These are phyloP conservation scores for Neodiprion virginianus DNA, from an alignment of 1,140 invertebrate genomes.

Conservation along the genomic window DNA sequence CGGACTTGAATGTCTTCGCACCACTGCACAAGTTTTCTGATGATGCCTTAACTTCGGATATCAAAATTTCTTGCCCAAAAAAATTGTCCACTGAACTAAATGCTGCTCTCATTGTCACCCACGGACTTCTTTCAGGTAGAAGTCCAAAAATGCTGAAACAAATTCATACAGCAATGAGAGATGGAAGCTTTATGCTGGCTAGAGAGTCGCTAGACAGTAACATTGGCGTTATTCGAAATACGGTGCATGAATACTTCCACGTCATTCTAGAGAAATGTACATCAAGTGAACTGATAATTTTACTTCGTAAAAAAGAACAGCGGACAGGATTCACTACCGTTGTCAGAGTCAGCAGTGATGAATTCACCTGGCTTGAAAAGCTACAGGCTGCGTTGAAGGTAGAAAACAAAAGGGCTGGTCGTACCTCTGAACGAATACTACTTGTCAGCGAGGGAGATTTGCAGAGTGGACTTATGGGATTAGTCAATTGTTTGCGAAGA, in stretches of 20 bases:
- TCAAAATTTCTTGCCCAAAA: slow-evolving; percentile 66
- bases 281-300: slow-evolving; percentile 39
- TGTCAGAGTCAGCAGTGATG: slow-evolving; percentile 44
- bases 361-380: slow-evolving; percentile 62
- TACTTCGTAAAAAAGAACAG: slow-evolving; percentile 46
- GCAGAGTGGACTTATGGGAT: slow-evolving; percentile 78
- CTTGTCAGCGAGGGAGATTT: slow-evolving; percentile 65
- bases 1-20: slow-evolving; percentile 57
- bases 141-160: slow-evolving; percentile 36
- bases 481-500: slow-evolving; percentile 72
- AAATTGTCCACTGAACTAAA: slow-evolving; percentile 65
- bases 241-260: slow-evolving; percentile 37
- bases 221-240: slow-evolving; percentile 28
- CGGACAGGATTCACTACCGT: slow-evolving; percentile 40
- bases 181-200: slow-evolving; percentile 61
- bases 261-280: slow-evolving; percentile 46
- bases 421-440: slow-evolving; percentile 53
- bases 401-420: slow-evolving; percentile 34
- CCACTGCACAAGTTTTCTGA: slow-evolving; percentile 46
- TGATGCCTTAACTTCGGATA: slow-evolving; percentile 58
- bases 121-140: slow-evolving; percentile 36
- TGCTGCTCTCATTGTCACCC: slow-evolving; percentile 63
- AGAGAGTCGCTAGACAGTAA: slow-evolving; percentile 46
- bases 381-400: slow-evolving; percentile 65
- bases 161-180: slow-evolving; percentile 43